phyloP scores from a whole-genome alignment of 2,888 invertebrate species.

The Thumatha senex region DNA sequence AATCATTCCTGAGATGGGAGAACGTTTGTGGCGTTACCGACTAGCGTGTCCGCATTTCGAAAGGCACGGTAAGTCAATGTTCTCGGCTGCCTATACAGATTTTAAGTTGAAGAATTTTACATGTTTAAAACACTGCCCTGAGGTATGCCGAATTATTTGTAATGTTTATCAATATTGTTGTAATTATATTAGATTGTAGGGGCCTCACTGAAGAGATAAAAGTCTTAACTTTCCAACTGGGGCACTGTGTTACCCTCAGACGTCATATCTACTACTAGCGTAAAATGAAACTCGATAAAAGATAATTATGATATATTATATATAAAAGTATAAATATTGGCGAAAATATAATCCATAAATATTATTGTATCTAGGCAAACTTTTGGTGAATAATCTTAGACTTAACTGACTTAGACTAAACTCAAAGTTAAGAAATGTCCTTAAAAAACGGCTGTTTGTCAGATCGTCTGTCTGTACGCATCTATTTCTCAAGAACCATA shows the following conservation, averaged over 20 bases:
- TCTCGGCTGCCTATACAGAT: too few relatives aligned
- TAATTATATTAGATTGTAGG: background rate
- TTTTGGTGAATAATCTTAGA: background rate
- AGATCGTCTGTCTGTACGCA: too few relatives aligned
- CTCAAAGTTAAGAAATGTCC: too few relatives aligned
- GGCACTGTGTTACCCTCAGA: constrained; percentile 3
- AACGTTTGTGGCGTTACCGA: too few relatives aligned
- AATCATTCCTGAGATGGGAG: too few relatives aligned
- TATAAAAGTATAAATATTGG: background rate
- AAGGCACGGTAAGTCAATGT: too few relatives aligned
- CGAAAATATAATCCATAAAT: constrained; percentile 2
- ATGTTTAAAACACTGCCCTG: background rate
- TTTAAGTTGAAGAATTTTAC: too few relatives aligned
- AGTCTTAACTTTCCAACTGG: constrained; percentile 1
- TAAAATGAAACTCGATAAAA: constrained; percentile 3
- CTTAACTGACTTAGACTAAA: too few relatives aligned
- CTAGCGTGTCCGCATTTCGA: too few relatives aligned
- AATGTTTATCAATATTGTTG: background rate
- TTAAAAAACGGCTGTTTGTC: too few relatives aligned
- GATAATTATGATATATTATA: background rate
- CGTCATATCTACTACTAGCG: constrained; percentile 1
- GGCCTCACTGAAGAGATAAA: background rate
- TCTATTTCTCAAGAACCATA: too few relatives aligned
- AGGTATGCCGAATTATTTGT: background rate
- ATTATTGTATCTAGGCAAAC: background rate